These are phyloP conservation scores for Sepioteuthis lessoniana DNA, from an alignment of 2,888 invertebrate species.

Conservation along the genomic window DNA sequence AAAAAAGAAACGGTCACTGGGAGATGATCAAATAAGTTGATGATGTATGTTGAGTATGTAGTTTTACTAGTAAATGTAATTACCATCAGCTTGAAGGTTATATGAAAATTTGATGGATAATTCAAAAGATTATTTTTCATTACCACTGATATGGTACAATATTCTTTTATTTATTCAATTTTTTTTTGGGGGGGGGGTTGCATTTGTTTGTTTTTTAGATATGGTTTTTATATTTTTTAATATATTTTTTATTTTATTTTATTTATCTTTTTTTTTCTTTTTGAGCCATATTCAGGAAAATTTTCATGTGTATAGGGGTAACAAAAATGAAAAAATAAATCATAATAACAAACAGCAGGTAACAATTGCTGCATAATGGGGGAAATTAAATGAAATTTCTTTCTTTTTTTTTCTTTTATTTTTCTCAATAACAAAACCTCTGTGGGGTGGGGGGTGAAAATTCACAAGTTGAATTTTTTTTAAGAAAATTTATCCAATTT, in stretches of 20 bases:
- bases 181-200: neutral
- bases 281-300: neutral
- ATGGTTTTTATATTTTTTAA: neutral
- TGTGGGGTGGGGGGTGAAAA: neutral
- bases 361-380: neutral
- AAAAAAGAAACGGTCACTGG: neutral
- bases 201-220: neutral
- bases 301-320: neutral
- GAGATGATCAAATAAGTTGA: neutral
- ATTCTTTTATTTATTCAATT: too few species aligned
- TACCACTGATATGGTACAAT: too few species aligned
- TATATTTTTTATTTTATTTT: neutral
- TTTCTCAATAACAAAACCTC: neutral
- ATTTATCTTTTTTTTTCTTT: neutral
- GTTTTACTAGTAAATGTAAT: neutral
- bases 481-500: constrained; percentile 8
- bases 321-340: neutral
- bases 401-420: neutral
- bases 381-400: neutral
- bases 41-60: neutral
- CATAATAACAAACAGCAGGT: neutral
- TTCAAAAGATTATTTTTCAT: too few species aligned
- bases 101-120: too few species aligned
- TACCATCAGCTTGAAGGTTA: neutral
- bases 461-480: neutral